Evolutionary conservation across 1,140 invertebrate genomes (phyloP).

Genomic region (Drosophila nigrodunni): DNA sequence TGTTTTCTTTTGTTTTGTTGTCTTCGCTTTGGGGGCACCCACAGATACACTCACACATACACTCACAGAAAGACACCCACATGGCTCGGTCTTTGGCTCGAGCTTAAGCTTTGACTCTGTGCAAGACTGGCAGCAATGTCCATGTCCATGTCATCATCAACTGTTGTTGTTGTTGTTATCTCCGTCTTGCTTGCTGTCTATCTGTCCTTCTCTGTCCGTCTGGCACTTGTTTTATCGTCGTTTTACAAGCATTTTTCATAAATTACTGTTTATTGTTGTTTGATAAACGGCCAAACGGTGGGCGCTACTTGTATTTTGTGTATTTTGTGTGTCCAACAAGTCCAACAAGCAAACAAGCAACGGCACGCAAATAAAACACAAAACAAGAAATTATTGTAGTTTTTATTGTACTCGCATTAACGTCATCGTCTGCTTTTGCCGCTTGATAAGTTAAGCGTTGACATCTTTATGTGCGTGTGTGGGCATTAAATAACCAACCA

Average conservation of each 20-base stretch:
- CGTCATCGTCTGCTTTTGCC: conserved; percentile 38
- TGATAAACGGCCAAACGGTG: conserved; percentile 77
- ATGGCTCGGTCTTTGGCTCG: conserved; percentile 24
- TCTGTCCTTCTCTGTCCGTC: conserved; percentile 15
- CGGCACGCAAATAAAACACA: conserved; percentile 73
- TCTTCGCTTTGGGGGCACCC: conserved; percentile 39
- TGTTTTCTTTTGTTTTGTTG: conserved; percentile 40
- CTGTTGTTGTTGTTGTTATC: conserved; percentile 38
- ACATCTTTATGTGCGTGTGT: conserved; percentile 80
- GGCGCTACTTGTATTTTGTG: conserved; percentile 78
- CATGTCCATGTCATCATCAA: conserved; percentile 76
- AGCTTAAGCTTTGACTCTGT: conserved; percentile 44
- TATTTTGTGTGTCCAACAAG: conserved; percentile 38
- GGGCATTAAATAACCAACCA: conserved; percentile 67
- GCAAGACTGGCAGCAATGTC: conserved; percentile 69
- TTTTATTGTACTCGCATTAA: conserved; percentile 70
- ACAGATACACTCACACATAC: conserved; percentile 36
- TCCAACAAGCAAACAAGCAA: conserved; percentile 4
- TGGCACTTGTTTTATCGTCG: conserved; percentile 81
- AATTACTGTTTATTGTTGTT: conserved; percentile 83
- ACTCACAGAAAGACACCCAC: conserved; percentile 48
- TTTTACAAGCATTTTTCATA: conserved; percentile 83
- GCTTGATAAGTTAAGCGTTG: conserved; percentile 81
- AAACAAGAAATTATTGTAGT: conserved; percentile 76
- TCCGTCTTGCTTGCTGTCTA: conserved; percentile 17